These are phyloP conservation scores for Pachyramphus minor DNA, from an alignment of 2,113 vertebrate species.

Conservation along the genomic window DNA sequence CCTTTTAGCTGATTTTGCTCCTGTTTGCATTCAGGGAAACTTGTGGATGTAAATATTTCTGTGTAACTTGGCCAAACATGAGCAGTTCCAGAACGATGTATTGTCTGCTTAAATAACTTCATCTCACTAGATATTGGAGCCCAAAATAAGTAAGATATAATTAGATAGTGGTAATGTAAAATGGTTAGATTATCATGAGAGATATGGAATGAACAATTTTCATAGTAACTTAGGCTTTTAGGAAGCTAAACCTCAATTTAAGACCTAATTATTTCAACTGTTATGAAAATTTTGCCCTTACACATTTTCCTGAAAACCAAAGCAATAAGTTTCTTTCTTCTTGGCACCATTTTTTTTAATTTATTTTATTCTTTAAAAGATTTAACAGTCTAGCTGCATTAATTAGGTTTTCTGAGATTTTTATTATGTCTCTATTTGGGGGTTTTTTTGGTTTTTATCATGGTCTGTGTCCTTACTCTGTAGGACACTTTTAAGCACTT, in stretches of 20 bases:
- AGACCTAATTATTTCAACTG: constrained; percentile 21
- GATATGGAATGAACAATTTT: neutral
- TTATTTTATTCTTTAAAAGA: neutral
- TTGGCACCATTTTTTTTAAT: neutral
- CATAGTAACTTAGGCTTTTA: neutral
- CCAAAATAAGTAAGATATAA: neutral
- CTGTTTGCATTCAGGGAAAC: neutral
- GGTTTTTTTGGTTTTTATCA: neutral
- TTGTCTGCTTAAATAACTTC: neutral
- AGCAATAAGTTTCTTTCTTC: neutral
- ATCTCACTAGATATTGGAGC: neutral
- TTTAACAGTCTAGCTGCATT: neutral
- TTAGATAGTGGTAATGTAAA: neutral
- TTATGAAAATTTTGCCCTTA: neutral
- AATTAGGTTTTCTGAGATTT: constrained; percentile 2
- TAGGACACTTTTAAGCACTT: neutral
- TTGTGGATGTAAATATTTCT: neutral
- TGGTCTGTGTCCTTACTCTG: neutral
- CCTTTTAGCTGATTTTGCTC: neutral
- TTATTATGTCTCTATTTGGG: neutral
- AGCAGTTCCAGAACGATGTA: neutral
- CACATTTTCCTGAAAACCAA: neutral
- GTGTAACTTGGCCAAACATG: neutral
- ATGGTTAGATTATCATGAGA: neutral
- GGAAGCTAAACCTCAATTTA: neutral